These are phyloP conservation scores for Carapus acus DNA, from an alignment of 2,797 vertebrate species.

Conservation along the genomic window DNA sequence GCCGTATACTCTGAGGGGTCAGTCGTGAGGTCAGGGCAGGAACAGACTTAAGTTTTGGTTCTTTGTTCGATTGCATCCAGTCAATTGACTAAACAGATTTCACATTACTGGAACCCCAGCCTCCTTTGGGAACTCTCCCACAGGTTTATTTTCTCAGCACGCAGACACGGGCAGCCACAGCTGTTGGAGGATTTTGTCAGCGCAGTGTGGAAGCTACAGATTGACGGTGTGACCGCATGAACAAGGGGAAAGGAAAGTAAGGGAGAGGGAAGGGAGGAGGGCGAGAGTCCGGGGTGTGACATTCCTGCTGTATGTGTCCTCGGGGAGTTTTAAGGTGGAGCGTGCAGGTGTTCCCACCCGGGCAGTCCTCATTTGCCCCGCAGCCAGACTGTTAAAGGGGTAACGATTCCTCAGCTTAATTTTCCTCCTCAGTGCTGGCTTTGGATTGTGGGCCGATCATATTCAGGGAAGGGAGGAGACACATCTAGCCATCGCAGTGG, in stretches of 20 bases:
- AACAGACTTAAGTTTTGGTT: no score
- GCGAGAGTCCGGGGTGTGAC: conserved; percentile 31
- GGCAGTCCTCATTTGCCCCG: conserved; percentile 8
- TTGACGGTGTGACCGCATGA: conserved; percentile 10
- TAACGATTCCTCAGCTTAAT: neutral
- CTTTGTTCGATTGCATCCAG: no score
- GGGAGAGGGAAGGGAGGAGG: neutral
- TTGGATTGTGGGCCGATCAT: no score
- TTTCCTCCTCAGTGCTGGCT: neutral
- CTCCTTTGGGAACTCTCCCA: no score
- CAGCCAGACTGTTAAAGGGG: conserved; percentile 5
- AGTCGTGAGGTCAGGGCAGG: no score
- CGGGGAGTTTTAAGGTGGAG: conserved; percentile 30
- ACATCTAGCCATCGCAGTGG: no score
- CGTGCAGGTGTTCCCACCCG: conserved; percentile 39
- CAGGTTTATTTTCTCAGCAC: neutral
- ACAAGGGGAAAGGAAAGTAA: conserved; percentile 15
- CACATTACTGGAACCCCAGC: neutral
- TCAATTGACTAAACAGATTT: no score
- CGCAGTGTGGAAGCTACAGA: conserved; percentile 28
- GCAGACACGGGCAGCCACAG: conserved; percentile 15
- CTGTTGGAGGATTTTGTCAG: conserved; percentile 45
- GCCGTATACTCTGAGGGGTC: no score
- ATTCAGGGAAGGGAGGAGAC: no score
- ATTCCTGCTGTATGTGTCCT: conserved; percentile 52